Conservation (phyloP, 1,140 invertebrate species). For the Megalonaias nervosa region DNA sequence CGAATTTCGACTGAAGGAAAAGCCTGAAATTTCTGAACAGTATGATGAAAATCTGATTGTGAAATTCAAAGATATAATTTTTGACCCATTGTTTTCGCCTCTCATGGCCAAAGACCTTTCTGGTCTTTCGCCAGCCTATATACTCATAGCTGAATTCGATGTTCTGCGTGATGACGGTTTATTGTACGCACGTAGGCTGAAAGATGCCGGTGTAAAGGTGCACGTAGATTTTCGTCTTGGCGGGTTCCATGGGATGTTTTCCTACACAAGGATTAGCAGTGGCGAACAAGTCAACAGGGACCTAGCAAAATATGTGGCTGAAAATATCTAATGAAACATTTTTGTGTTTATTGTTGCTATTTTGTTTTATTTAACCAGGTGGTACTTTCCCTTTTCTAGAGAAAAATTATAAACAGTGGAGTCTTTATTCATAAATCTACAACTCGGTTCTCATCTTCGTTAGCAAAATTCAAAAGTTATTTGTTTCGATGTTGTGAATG, state of each 20-base stretch:
- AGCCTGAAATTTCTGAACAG: too few relatives aligned
- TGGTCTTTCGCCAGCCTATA: conserved; percentile 3
- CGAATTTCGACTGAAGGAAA: too few relatives aligned
- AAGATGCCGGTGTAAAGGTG: conserved; percentile 7
- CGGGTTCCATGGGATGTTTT: conserved; percentile 18
- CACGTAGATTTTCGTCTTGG: background rate
- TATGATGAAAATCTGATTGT: background rate
- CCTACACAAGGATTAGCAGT: conserved; percentile 24
- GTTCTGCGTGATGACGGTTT: conserved; percentile 16
- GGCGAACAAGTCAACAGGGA: background rate
- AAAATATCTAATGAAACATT: too few relatives aligned
- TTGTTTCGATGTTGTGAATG: too few relatives aligned
- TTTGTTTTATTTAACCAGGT: too few relatives aligned
- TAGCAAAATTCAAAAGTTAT: too few relatives aligned
- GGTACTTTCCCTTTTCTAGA: too few relatives aligned
- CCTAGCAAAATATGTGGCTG: too few relatives aligned
- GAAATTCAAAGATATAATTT: background rate
- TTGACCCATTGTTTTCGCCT: conserved; percentile 5
- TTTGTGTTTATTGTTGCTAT: too few relatives aligned
- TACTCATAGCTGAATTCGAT: conserved; percentile 13
- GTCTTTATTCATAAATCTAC: too few relatives aligned
- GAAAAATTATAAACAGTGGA: too few relatives aligned
- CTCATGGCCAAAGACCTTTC: conserved; percentile 6
- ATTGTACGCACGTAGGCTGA: conserved; percentile 3
- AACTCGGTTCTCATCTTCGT: too few relatives aligned